Evolutionary conservation across 2,797 vertebrate genomes (phyloP).

Genomic region (Aulostomus chinensis): DNA sequence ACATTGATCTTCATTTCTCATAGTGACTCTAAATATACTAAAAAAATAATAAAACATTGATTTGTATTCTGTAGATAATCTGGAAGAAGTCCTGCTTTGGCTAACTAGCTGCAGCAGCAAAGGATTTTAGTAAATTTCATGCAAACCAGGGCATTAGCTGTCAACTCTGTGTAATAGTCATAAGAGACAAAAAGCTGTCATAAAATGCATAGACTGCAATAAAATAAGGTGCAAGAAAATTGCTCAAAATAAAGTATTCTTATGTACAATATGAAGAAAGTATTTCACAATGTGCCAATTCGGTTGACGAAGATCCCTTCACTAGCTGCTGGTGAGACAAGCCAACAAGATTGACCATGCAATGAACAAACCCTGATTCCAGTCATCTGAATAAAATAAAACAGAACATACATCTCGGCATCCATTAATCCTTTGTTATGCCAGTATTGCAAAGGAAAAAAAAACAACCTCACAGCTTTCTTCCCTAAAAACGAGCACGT

Average conservation of each 20-base stretch:
- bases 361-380: conserved; percentile 68
- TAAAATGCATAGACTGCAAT: conserved; percentile 76
- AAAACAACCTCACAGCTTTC: conserved; percentile 58
- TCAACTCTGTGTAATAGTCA: conserved; percentile 44
- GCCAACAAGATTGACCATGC: conserved; percentile 44
- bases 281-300: conserved; percentile 71
- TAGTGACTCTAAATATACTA: conserved; percentile 33
- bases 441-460: conserved; percentile 38
- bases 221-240: conserved; percentile 75
- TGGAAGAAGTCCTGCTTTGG: conserved; percentile 73
- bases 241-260: conserved; percentile 75
- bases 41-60: conserved; percentile 57
- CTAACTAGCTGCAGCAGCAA: conserved; percentile 68
- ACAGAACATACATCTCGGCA: conserved; percentile 28
- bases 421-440: conserved; percentile 37
- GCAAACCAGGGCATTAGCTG: conserved; percentile 41
- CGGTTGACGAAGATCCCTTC: conserved; percentile 69
- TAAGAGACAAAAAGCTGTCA: conserved; percentile 61
- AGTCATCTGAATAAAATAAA: conserved; percentile 44
- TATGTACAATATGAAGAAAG: conserved; percentile 71
- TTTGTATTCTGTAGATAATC: conserved; percentile 61
- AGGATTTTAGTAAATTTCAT: conserved; percentile 51
- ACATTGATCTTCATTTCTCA: conserved; percentile 50
- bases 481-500: conserved; percentile 39
- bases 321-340: conserved; percentile 68